Evolutionary conservation across 2,888 invertebrate genomes (phyloP).

Genomic region (Xylocampa areola): DNA sequence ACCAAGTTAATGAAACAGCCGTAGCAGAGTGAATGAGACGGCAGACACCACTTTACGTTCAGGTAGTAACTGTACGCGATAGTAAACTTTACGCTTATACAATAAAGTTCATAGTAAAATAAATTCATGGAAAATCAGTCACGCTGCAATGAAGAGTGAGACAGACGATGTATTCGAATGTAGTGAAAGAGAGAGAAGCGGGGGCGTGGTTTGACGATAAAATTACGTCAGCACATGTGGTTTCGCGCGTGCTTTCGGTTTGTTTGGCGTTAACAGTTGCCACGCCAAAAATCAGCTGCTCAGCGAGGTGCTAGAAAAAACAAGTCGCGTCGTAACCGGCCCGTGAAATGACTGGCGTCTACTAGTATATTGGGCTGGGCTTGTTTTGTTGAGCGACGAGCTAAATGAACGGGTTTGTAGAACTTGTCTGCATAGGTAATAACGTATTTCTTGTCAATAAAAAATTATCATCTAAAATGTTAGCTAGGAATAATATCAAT

Average conservation of each 20-base stretch:
- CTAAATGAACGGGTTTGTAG: slow-evolving; percentile 25
- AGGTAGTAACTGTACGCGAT: slow-evolving; percentile 51
- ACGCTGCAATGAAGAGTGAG: slow-evolving; percentile 77
- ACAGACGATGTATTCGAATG: slow-evolving; percentile 58
- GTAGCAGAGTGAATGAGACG: slow-evolving; percentile 67
- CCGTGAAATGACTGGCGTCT: slow-evolving; percentile 53
- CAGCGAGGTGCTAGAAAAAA: slow-evolving; percentile 69
- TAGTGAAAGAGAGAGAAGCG: slow-evolving; percentile 69
- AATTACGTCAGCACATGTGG: slow-evolving; percentile 84
- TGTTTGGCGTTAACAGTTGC: slow-evolving; percentile 78
- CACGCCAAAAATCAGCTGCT: slow-evolving; percentile 87
- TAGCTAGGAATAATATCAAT: slow-evolving; percentile 34
- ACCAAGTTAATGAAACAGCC: slow-evolving; percentile 65
- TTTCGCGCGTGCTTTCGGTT: slow-evolving; percentile 76
- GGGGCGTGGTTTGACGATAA: slow-evolving; percentile 74
- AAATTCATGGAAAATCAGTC: slow-evolving; percentile 66
- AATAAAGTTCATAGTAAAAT: slow-evolving; percentile 65
- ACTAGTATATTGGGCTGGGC: slow-evolving; percentile 37
- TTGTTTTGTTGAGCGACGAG: slow-evolving; percentile 43
- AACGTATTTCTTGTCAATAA: slow-evolving; percentile 33
- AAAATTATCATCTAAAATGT: slow-evolving; percentile 18
- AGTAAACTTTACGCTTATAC: slow-evolving; percentile 60
- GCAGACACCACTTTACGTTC: slow-evolving; percentile 58
- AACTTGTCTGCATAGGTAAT: slow-evolving; percentile 17
- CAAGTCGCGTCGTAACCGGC: slow-evolving; percentile 57